Evolutionary conservation across 2,113 vertebrate genomes (phyloP).

Genomic region (Bos indicus): DNA sequence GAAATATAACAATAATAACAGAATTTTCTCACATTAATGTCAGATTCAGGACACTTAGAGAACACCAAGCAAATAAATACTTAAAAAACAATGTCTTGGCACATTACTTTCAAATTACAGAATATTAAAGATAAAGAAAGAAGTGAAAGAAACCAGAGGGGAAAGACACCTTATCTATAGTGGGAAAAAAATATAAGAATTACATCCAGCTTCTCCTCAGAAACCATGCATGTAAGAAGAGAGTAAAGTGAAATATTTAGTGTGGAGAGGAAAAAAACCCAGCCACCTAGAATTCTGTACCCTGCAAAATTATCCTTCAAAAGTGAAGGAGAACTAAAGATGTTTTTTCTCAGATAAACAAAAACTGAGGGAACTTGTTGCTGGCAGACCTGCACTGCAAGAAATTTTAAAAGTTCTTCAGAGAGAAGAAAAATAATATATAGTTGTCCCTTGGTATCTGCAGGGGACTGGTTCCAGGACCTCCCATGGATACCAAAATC

Average conservation of each 20-base stretch:
- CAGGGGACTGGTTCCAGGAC: neutral
- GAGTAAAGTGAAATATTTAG: neutral
- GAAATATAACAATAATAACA: neutral
- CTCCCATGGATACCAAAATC: neutral
- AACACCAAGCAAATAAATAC: neutral
- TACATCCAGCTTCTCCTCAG: neutral
- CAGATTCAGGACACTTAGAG: neutral
- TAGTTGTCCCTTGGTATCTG: neutral
- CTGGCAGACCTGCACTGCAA: neutral
- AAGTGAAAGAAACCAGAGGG: neutral
- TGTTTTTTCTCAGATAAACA: neutral
- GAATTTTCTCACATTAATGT: neutral
- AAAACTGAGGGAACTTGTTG: neutral
- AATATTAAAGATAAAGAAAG: neutral
- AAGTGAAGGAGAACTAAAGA: neutral
- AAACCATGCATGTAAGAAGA: neutral
- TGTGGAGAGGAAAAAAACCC: neutral
- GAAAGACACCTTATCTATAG: neutral
- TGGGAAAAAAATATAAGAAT: neutral
- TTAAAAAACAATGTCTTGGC: neutral
- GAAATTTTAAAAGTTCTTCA: neutral
- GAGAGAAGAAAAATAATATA: neutral
- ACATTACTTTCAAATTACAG: neutral
- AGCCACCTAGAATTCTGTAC: neutral
- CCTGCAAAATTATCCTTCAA: neutral